phyloP scores from a whole-genome alignment of 2,888 invertebrate species.

The Temnothorax ravouxi region DNA sequence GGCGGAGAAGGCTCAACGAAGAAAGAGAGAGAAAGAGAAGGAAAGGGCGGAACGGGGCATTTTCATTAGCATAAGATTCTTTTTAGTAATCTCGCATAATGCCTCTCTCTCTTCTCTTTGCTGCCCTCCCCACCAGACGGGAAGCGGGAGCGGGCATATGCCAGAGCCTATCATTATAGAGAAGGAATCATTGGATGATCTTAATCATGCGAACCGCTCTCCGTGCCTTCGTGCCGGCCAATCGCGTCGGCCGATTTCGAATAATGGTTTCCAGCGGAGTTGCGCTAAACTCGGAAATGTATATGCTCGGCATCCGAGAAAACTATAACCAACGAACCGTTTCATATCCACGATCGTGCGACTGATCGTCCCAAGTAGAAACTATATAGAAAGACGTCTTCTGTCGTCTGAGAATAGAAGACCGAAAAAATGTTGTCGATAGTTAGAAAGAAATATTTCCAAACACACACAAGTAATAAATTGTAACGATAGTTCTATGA shows the following conservation, averaged over 20 bases:
- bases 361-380: neutral
- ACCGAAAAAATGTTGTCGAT: neutral
- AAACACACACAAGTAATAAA: neutral
- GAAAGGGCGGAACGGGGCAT: slow-evolving; percentile 66
- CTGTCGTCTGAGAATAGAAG: no score
- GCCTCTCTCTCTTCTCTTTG: slow-evolving; percentile 50
- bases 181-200: slow-evolving; percentile 86
- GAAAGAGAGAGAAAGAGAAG: slow-evolving; percentile 32
- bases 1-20: neutral
- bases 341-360: slow-evolving; percentile 34
- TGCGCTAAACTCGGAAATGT: slow-evolving; percentile 78
- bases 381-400: neutral
- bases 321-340: slow-evolving; percentile 56
- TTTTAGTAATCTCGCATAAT: slow-evolving; percentile 75
- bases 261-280: slow-evolving; percentile 82
- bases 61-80: slow-evolving; percentile 83
- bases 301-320: slow-evolving; percentile 46
- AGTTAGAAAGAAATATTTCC: neutral
- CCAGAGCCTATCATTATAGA: slow-evolving; percentile 85
- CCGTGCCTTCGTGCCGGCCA: slow-evolving; percentile 83
- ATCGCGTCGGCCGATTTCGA: slow-evolving; percentile 82
- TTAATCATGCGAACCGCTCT: slow-evolving; percentile 86
- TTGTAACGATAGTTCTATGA: neutral
- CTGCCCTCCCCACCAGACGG: slow-evolving; percentile 64
- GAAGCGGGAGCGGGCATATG: slow-evolving; percentile 68